Base-by-base conservation (phyloP, 2,113 vertebrate species). In the Chaenogobius annularis region DNA sequence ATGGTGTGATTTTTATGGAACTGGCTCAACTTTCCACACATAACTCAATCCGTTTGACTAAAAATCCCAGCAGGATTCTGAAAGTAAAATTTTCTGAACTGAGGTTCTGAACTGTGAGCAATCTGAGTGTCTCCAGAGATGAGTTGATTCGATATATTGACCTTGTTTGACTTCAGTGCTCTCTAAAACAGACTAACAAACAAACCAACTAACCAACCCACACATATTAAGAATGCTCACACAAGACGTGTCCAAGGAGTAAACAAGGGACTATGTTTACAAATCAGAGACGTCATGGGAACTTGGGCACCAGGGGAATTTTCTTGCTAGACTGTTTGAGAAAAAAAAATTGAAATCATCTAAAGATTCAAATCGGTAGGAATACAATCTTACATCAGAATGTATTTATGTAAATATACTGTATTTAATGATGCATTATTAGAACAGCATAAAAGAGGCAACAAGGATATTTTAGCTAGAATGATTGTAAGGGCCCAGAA, bases 1-100 rank as follows among this genome's bases (percentile, higher is more conserved):
- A 2, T 10, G 72, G 26, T 77, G 70, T 74, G 74, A 75, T 37
- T 68, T 74, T 68, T 68, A 46, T 61, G 78, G 78, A 80, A 78
- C 56, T 68, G 50, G 61, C 71, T 81, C 69, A 59, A 64, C 67
- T 78, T 87, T 70, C 65, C 72, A 23, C 8, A 7, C 72, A 67
- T 73, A 72, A 76, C 55, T 71, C 72, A 82, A 4, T 81, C 46
- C 64, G 66, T 81, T 79, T 81, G 69, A 20, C 43, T 10, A 10
- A 50, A 22, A 80, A 74, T 75, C 69, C 77, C 10, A 67, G 68
- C 31, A 70, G 63, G 62, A 55, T 22, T 17, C 68, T 67, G 62
- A 55, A 67, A 76, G 66, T 58, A 80, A 56, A 75, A 74, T 78
- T 40, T 62, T 66, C 6, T n/a, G 76, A 81, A 74, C 26, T 59